A percentile compares a stretch with the other conserved stretches of the same genome.
Evolutionary conservation across 23 tunicate species (phyloP).

Genomic region (Diplosoma virens): DNA sequence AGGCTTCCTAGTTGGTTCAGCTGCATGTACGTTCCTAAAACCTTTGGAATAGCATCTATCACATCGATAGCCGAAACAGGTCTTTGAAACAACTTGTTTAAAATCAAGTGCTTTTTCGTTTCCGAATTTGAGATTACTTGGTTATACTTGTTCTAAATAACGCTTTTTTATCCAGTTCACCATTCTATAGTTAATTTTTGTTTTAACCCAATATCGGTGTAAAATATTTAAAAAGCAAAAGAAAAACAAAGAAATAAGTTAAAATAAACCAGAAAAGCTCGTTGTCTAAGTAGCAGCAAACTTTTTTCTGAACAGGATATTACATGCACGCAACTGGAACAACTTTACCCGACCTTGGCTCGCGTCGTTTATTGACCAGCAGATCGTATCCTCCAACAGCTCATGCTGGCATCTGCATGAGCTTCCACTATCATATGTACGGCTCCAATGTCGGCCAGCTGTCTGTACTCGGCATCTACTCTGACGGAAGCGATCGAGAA

Average conservation of each 20-base stretch:
- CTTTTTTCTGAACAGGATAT: constrained; percentile 44
- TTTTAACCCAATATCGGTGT: too few relatives aligned
- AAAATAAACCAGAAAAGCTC: too few relatives aligned
- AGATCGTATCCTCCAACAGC: constrained; percentile 66
- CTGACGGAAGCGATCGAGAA: constrained; percentile 3
- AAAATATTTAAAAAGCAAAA: too few relatives aligned
- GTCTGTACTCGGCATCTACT: background rate
- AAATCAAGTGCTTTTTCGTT: too few relatives aligned
- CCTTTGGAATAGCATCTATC: constrained; percentile 38
- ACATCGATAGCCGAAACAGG: constrained; percentile 61
- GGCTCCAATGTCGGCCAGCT: constrained; percentile 80
- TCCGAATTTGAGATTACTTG: too few relatives aligned
- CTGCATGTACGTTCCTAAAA: constrained; percentile 42
- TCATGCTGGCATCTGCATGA: constrained; percentile 64
- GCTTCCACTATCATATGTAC: constrained; percentile 74
- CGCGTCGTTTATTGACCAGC: constrained; percentile 27
- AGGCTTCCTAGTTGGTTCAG: constrained; percentile 63
- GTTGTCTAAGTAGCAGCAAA: background rate
- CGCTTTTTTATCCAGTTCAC: too few relatives aligned
- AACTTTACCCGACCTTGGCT: background rate
- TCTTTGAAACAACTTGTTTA: constrained; percentile 19
- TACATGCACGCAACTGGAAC: constrained; percentile 71
- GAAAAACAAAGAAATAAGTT: too few relatives aligned
- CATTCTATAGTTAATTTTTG: too few relatives aligned
- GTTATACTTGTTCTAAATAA: too few relatives aligned